Evolutionary conservation across 2,113 vertebrate species (phyloP).

Genomic region (Heloderma charlesbogerti): DNA sequence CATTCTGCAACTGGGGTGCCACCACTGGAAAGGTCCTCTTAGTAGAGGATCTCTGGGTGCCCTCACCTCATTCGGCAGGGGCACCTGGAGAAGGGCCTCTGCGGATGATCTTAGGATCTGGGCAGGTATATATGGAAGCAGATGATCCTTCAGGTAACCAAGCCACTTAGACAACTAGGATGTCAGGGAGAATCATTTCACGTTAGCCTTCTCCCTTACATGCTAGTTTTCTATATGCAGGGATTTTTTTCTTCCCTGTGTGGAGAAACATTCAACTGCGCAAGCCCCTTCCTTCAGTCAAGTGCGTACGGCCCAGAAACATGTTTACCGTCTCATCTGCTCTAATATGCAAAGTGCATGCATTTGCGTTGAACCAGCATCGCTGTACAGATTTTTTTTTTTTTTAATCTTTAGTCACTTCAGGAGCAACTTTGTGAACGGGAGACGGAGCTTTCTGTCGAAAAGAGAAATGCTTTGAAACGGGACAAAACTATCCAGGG

Average conservation of each 20-base stretch:
- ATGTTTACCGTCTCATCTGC: neutral
- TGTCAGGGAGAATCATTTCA: neutral
- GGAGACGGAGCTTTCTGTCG: constrained; percentile 84
- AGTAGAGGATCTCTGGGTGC: no score
- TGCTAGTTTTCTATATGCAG: neutral
- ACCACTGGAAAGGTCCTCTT: no score
- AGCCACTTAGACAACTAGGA: neutral
- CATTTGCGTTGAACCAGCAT: neutral
- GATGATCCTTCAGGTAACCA: no score
- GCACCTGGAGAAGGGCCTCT: no score
- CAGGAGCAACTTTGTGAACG: constrained; percentile 84
- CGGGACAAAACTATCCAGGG: constrained; percentile 98
- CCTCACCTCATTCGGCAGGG: no score
- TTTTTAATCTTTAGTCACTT: constrained; percentile 82
- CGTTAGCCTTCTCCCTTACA: neutral
- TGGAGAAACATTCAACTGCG: no score
- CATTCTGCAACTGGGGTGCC: no score
- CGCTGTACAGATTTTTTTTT: no score
- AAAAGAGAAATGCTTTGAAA: constrained; percentile 93
- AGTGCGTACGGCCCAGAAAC: neutral
- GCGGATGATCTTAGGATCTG: no score
- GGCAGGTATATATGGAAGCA: no score
- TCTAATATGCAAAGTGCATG: constrained; percentile 33
- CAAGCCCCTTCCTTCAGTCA: neutral
- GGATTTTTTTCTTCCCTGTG: neutral